Conservation (phyloP, 2,113 vertebrate species). For the Sceloporus undulatus region DNA sequence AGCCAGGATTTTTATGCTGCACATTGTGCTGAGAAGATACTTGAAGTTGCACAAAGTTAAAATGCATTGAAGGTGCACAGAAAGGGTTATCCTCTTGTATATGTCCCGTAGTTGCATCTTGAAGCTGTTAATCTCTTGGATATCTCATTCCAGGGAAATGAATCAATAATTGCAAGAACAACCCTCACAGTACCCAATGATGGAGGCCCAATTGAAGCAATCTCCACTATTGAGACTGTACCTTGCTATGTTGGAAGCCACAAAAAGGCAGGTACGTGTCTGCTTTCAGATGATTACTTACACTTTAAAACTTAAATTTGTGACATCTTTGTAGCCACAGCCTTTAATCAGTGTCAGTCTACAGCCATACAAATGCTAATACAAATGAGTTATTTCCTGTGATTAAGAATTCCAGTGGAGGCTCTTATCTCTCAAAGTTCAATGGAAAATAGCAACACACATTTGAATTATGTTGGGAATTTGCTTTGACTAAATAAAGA, state of each 20-base stretch:
- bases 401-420: background rate
- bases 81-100: accelerated
- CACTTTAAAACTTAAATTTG: background rate
- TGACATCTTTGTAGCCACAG: background rate
- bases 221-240: constrained; percentile 93
- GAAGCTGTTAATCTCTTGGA: background rate
- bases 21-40: background rate
- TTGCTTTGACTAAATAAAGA: background rate
- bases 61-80: background rate
- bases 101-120: background rate
- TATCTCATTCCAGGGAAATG: constrained; percentile 83
- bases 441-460: background rate
- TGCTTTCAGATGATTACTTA: accelerated
- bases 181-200: constrained; percentile 90
- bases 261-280: constrained; percentile 85
- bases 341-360: background rate
- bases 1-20: background rate
- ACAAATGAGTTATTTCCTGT: constrained; percentile 11
- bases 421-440: background rate
- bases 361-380: background rate
- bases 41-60: background rate
- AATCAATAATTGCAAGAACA: constrained; percentile 94
- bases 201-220: constrained; percentile 93
- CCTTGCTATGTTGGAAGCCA: constrained; percentile 87
- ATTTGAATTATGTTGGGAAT: background rate